These are phyloP conservation scores for Drosophila prolongata DNA, from an alignment of 2,888 invertebrate genomes.

Conservation along the genomic window DNA sequence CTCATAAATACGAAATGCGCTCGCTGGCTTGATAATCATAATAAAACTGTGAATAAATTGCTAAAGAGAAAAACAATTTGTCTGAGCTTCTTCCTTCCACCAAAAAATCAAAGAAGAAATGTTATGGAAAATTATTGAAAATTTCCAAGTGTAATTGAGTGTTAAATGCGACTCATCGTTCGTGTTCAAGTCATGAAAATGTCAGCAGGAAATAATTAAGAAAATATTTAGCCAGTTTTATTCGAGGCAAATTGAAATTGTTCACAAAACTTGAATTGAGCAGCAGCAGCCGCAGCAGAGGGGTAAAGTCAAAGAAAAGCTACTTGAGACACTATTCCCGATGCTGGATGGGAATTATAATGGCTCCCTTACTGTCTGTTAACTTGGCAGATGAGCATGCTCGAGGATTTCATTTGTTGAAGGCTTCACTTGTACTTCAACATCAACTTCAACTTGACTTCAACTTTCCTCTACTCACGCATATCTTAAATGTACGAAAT, in stretches of 20 bases:
- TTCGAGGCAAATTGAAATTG: conserved; percentile 24
- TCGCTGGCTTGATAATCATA: conserved; percentile 64
- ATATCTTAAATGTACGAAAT: conserved; percentile 42
- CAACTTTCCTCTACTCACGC: conserved; percentile 15
- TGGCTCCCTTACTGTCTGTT: conserved; percentile 28
- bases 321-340: conserved; percentile 38
- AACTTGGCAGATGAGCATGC: conserved; percentile 38
- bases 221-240: conserved; percentile 61
- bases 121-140: conserved; percentile 51
- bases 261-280: conserved; percentile 11
- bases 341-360: conserved; percentile 30
- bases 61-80: conserved; percentile 62
- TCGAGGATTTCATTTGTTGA: conserved; percentile 29
- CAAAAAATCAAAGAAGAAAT: conserved; percentile 31
- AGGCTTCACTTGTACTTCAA: conserved; percentile 26
- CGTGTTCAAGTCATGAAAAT: conserved; percentile 18
- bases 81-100: conserved; percentile 5
- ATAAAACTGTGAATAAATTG: conserved; percentile 71
- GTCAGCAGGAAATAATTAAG: conserved; percentile 66
- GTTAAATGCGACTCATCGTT: conserved; percentile 55
- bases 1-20: conserved; percentile 78
- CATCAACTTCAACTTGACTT: conserved; percentile 5
- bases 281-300: background rate
- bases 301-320: conserved; percentile 31
- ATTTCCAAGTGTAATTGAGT: conserved; percentile 66